Base-by-base conservation (phyloP, 2,113 vertebrate genomes). In the Phyllostomus hastatus region DNA sequence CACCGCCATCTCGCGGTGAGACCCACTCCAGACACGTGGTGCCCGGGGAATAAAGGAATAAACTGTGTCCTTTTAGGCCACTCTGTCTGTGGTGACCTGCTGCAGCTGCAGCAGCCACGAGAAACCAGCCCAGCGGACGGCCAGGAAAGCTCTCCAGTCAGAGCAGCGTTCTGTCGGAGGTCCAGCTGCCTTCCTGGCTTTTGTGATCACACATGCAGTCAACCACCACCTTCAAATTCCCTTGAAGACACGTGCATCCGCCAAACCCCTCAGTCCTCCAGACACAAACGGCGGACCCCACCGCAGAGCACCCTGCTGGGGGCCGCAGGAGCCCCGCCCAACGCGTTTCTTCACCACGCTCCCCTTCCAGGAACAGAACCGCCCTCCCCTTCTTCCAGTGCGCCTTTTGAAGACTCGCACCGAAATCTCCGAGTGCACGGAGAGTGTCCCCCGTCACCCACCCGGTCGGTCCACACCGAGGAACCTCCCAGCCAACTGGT, bases 101-200 rank as follows among this genome's bases (percentile, higher is more conserved):
- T 33, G 76, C 5, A 35, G 61, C 38, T 33, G 76, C 5, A 35
- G 79, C 1, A 54, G 70, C 87, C 82, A 22, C 7, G 46, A 41
- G 33, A 81, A 69, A n/a, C 12, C 4, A 22, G 72, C 0, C 59
- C 1, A 38, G 54, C 1, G 2, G 19, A 15, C 0, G 10, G 57
- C 72, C 80, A 75, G 35, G 5, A 54, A 7, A 10, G 72, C n/a
- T 0, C 85, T 20, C 79, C 17, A 9, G 35, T 35, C 52, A 26
- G n/a, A 88, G 61, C 54, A 43, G 28, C 59, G n/a, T 41, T 59
- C 70, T 2, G 38, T 22, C 16, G 17, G 5, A 52, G 1, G 2
- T 24, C 72, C 41, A 19, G 82, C 1, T 59, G 33, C 75, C 69
- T 41, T 88, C 28, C 46, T 66, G 43, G 35, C 5, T 22, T 75